Evolutionary conservation across 1,140 invertebrate genomes (phyloP), one percentile per base, ranked within the genome.

Genomic region (Drosophila grimshawi): DNA sequence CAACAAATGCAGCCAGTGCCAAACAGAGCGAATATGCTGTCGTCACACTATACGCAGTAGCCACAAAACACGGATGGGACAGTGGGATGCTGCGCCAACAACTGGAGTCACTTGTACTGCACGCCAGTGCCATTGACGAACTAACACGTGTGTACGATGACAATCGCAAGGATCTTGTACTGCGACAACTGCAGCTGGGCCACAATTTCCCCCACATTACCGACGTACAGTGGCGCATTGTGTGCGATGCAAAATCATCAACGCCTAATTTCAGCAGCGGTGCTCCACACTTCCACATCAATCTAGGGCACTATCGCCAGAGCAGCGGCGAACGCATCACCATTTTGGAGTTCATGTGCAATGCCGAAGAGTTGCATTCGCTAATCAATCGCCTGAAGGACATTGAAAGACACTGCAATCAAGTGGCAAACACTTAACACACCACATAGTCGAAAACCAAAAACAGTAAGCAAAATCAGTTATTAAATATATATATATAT

Each of bases 1-100:
- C 90, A 3, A 68, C 60, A 3, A 90, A 91, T 19, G 88, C 88
- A 4, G 81, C 73, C 33, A 80, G 82, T 30, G 81, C 88, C 4
- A 92, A 92, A 48, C 92, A 92, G 45, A 92, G 91, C 49, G 92
- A 92, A 73, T 92, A 91, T 51, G 81, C 86, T 1, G 81, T 92
- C 3, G 90, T 90, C n/a, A 76, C 86, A 0, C 70, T 92, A 5
- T 82, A 83, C 29, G 74, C 80, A 2, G 27, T 92, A 43, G 86
- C 88, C n/a, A 92, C 86, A 32, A 92, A 92, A 51, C 76, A 92
- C 11, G 51, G 56, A 2, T 81, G 76, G 57, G 88, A 91, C 52
- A 59, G 45, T 5, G 48, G 52, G 0, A 48, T 55, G 4, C 62
- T 92, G 5, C 76, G 81, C 4, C 73, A 88, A 10, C 60, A 91